phyloP scores from a whole-genome alignment of 2,888 invertebrate species.

The Ormyrus rosae region DNA sequence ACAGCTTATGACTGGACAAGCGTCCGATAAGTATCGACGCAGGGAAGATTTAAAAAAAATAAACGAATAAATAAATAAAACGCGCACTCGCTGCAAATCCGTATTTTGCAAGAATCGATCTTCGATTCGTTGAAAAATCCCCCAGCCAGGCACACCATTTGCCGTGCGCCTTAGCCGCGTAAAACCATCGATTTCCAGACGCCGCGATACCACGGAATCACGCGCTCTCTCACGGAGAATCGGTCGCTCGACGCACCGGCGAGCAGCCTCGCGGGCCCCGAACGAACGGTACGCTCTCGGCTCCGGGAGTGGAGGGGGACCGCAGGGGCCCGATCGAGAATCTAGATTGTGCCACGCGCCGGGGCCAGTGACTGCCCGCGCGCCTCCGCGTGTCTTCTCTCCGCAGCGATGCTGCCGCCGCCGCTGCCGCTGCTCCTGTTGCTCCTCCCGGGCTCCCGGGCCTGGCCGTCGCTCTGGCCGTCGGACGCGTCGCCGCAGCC shows the following conservation, averaged over 20 bases:
- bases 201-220: too few relatives aligned
- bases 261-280: background rate
- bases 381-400: background rate
- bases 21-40: too few relatives aligned
- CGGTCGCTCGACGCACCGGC: background rate
- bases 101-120: too few relatives aligned
- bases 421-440: conserved; percentile 40
- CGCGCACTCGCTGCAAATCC: too few relatives aligned
- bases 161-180: too few relatives aligned
- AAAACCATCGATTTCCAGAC: too few relatives aligned
- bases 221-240: background rate
- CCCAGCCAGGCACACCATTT: too few relatives aligned
- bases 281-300: conserved; percentile 25
- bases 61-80: too few relatives aligned
- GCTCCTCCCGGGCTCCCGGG: conserved; percentile 58
- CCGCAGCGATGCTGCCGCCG: background rate
- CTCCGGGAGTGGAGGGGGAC: background rate
- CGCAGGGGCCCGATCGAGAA: conserved; percentile 7
- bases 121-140: too few relatives aligned
- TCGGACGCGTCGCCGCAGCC: conserved; percentile 3
- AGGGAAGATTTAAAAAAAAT: too few relatives aligned
- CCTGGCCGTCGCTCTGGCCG: conserved; percentile 63
- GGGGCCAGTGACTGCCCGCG: background rate
- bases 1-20: too few relatives aligned
- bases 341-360: conserved; percentile 25